Conservation (phyloP, 2,888 invertebrate genomes). For the Dryocosmus kuriphilus region DNA sequence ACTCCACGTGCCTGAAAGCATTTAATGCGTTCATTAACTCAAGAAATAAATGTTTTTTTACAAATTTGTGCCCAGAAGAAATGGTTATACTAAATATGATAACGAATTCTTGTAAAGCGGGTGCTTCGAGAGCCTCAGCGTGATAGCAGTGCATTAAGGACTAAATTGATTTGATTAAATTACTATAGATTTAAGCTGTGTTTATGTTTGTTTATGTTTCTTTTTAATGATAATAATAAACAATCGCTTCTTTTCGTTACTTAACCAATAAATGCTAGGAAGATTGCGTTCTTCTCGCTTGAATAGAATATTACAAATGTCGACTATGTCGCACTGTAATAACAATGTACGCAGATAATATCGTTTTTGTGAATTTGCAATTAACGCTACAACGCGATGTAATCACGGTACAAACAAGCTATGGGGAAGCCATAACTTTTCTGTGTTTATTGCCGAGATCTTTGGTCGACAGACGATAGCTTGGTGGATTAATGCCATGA, state of each 20-base stretch:
- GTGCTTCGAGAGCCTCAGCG: neutral
- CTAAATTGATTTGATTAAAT: neutral
- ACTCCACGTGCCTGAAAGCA: neutral
- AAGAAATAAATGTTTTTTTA: constrained; percentile 12
- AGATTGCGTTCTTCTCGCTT: neutral
- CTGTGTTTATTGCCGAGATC: constrained; percentile 51
- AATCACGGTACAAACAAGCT: constrained; percentile 42
- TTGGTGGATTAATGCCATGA: constrained; percentile 36
- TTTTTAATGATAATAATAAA: neutral
- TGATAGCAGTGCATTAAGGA: constrained; percentile 31
- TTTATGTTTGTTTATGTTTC: neutral
- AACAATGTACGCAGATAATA: constrained; percentile 35
- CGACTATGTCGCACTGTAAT: constrained; percentile 45
- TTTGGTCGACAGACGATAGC: constrained; percentile 48
- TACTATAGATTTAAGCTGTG: neutral
- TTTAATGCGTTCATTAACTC: constrained; percentile 16
- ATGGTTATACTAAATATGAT: neutral
- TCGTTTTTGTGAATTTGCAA: constrained; percentile 51
- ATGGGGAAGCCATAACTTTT: constrained; percentile 48
- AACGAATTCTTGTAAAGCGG: constrained; percentile 5
- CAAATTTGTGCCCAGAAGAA: neutral
- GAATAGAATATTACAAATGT: constrained; percentile 28
- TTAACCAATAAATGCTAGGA: neutral
- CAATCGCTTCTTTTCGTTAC: neutral
- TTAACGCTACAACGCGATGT: constrained; percentile 49